Evolutionary conservation across 1,140 invertebrate species (phyloP), one percentile per base, ranked within the genome.

Genomic region (Thaumetopoea pityocampa): DNA sequence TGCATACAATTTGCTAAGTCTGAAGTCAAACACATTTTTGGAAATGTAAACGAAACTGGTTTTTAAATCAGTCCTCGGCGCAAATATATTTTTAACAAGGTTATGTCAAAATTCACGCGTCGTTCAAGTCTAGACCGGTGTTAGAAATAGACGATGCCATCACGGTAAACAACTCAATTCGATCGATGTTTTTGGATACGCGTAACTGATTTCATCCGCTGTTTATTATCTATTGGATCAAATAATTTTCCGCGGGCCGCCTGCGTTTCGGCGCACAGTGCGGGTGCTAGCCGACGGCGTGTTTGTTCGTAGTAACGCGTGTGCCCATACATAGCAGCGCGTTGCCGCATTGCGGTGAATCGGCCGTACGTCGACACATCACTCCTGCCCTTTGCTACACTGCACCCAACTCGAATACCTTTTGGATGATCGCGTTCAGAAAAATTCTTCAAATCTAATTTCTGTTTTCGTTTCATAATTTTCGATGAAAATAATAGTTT

Each of bases 341-440:
- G 65, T 67, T 80, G 73, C 69, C 77, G 77, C 77, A 81, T 67
- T 81, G 77, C 73, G 77, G 73, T 67, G 65, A 51, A 63, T 52
- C 65, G 61, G 51, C 51, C 72, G 67, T 74, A 66, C 72, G 74
- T 71, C 76, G 71, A 71, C 72, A 80, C 58, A 77, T 74, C 65
- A 65, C 68, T 71, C 60, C 63, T 73, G 69, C 76, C 72, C 72
- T 80, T 77, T 72, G 58, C 68, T 56, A 62, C 35, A 30, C 57
- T 60, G 53, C 45, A 61, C 46, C 51, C 53, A 59, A 57, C 65
- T 68, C 53, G 41, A 58, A 59, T 62, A 60, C 55, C 48, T 65
- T 63, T 54, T 54, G 43, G 37, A 64, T 55, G 44, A 50, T 30
- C 51, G 35, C 26, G 49, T 50, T n/a, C n/a, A n/a, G n/a, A n/a